Conservation (phyloP, 2,797 vertebrate genomes). For the Xiphophorus birchmanni region DNA sequence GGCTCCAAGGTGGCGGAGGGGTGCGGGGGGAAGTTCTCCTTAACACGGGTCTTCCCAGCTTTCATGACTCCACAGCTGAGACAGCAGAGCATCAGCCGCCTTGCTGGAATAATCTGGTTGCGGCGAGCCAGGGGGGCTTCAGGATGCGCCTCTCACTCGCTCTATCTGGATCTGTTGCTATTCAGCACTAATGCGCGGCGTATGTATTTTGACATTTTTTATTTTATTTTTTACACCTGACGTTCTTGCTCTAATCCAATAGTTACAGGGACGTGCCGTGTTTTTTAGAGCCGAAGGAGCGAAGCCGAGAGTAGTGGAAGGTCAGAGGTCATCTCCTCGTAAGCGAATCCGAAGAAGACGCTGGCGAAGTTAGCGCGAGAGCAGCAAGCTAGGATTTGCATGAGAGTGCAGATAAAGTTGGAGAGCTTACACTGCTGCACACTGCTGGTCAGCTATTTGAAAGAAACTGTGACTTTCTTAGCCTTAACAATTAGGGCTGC, state of each 20-base stretch:
- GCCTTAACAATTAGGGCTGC: not conserved
- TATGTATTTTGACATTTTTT: not conserved
- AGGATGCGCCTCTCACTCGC: conserved; percentile 18
- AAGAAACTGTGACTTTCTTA: not conserved
- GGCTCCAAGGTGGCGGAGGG: conserved; percentile 2
- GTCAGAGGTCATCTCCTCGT: conserved; percentile 60
- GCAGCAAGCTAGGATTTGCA: conserved; percentile 14
- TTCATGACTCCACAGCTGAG: conserved; percentile 68
- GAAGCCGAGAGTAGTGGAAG: conserved; percentile 10
- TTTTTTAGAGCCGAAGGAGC: conserved; percentile 19
- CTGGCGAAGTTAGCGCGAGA: conserved; percentile 44
- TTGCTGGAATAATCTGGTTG: conserved; percentile 30
- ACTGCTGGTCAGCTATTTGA: not conserved
- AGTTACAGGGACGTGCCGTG: conserved; percentile 9
- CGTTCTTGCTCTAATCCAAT: conserved; percentile 22
- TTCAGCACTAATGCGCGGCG: conserved; percentile 25
- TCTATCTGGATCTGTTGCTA: conserved; percentile 31
- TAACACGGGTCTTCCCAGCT: conserved; percentile 57
- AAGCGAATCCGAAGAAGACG: conserved; percentile 57
- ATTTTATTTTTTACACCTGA: conserved; percentile 27
- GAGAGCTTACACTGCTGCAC: not conserved
- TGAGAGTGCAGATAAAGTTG: not conserved
- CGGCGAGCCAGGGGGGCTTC: conserved; percentile 33
- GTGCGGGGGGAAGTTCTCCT: conserved; percentile 36
- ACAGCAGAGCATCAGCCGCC: conserved; percentile 51